Evolutionary conservation across 2,888 invertebrate species (phyloP).

Genomic region (Dioctria rufipes): DNA sequence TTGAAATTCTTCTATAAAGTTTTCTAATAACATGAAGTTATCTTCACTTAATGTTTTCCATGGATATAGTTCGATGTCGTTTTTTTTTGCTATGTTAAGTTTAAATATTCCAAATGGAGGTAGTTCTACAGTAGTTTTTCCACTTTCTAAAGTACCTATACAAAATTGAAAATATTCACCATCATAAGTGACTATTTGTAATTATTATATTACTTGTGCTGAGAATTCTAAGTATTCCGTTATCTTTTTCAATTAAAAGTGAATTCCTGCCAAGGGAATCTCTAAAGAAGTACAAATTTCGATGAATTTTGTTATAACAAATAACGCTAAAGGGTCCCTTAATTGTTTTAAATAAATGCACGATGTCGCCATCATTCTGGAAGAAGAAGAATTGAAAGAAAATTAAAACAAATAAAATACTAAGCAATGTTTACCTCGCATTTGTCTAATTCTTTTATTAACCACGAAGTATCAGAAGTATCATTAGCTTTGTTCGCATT

Average conservation of each 20-base stretch:
- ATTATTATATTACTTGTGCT: constrained; percentile 72
- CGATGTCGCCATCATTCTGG: constrained; percentile 63
- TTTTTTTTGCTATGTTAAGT: constrained; percentile 55
- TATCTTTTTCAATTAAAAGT: constrained; percentile 76
- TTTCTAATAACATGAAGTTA: not conserved
- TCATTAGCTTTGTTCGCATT: constrained; percentile 70
- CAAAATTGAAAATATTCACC: not conserved
- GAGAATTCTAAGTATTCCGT: constrained; percentile 69
- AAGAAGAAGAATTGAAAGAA: constrained; percentile 33
- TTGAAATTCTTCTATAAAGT: constrained; percentile 56
- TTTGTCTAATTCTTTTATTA: constrained; percentile 70
- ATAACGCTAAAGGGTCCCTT: constrained; percentile 90
- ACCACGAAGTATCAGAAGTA: constrained; percentile 74
- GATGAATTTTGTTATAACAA: constrained; percentile 77
- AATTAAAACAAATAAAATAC: not conserved
- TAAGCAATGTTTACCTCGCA: constrained; percentile 58
- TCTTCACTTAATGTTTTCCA: constrained; percentile 61
- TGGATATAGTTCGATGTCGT: constrained; percentile 68
- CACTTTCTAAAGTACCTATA: constrained; percentile 54
- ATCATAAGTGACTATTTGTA: not conserved
- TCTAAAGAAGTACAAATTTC: constrained; percentile 84
- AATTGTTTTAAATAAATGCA: constrained; percentile 73
- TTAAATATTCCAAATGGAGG: constrained; percentile 77
- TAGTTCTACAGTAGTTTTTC: constrained; percentile 74
- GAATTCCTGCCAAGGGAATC: constrained; percentile 91